Evolutionary conservation across 2,113 vertebrate genomes (phyloP).

Genomic region (Echinops telfairi): DNA sequence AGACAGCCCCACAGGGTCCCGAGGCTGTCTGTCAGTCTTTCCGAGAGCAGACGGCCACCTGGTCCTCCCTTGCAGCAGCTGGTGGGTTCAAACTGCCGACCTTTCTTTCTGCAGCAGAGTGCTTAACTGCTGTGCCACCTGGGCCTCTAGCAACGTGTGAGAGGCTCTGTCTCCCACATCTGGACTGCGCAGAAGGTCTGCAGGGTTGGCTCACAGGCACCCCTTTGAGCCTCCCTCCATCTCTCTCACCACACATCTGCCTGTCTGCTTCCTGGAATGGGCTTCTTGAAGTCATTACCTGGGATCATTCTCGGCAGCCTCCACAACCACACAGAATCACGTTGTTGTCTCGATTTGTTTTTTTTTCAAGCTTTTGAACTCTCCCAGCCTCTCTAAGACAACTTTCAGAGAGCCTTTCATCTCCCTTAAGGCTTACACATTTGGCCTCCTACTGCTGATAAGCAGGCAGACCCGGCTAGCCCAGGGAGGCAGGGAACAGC

Average conservation of each 20-base stretch:
- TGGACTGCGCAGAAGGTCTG: background rate
- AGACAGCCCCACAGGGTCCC: background rate
- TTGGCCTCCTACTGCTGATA: constrained; percentile 34
- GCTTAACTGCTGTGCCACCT: background rate
- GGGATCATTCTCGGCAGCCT: constrained; percentile 60
- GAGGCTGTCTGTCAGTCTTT: too few species aligned
- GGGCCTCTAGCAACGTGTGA: background rate
- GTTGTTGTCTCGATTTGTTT: background rate
- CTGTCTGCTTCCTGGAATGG: background rate
- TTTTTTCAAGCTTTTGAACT: constrained; percentile 63
- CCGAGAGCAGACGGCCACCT: too few species aligned
- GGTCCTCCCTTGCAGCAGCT: background rate
- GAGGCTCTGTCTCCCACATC: accelerated
- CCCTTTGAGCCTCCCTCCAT: constrained; percentile 24
- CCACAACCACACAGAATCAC: background rate
- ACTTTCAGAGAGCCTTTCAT: constrained; percentile 63
- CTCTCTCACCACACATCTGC: background rate
- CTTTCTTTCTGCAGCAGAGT: background rate
- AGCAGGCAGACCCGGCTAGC: background rate
- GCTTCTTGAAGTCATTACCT: constrained; percentile 72
- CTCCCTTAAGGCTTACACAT: constrained; percentile 45
- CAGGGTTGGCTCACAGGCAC: background rate
- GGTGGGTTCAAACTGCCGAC: background rate
- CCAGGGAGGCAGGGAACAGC: background rate
- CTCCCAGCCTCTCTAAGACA: constrained; percentile 30